These are phyloP conservation scores for Melanocharis versteri DNA, from an alignment of 2,113 vertebrate genomes.

Conservation along the genomic window DNA sequence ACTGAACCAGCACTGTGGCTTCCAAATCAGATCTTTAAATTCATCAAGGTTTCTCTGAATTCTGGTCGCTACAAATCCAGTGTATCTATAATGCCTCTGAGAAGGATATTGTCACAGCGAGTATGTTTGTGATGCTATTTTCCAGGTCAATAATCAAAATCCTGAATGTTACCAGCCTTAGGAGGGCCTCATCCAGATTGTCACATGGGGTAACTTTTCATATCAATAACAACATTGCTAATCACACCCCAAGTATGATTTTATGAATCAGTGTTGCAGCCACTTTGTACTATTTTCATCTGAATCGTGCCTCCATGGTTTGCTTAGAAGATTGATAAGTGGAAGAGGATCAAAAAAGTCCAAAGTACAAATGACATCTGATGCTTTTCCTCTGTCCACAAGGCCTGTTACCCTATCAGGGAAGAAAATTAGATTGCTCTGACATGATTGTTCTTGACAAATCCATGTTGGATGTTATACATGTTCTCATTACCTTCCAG, in stretches of 20 bases:
- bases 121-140: neutral
- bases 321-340: neutral
- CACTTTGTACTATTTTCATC: neutral
- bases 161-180: neutral
- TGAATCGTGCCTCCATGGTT: neutral
- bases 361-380: neutral
- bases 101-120: neutral
- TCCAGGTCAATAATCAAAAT: neutral
- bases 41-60: neutral
- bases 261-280: neutral
- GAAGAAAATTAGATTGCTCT: slow-evolving; percentile 46
- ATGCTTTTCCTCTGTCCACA: slow-evolving; percentile 11
- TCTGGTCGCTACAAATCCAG: neutral
- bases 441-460: slow-evolving; percentile 41
- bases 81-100: neutral
- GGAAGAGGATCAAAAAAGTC: neutral
- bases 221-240: neutral
- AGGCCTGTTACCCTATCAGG: slow-evolving; percentile 4
- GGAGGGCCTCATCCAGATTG: neutral
- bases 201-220: neutral
- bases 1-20: neutral
- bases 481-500: slow-evolving; percentile 20
- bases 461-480: slow-evolving; percentile 22
- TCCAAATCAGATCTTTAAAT: neutral
- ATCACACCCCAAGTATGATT: neutral